phyloP scores from a whole-genome alignment of 2,113 vertebrate genomes.

The Ia io region DNA sequence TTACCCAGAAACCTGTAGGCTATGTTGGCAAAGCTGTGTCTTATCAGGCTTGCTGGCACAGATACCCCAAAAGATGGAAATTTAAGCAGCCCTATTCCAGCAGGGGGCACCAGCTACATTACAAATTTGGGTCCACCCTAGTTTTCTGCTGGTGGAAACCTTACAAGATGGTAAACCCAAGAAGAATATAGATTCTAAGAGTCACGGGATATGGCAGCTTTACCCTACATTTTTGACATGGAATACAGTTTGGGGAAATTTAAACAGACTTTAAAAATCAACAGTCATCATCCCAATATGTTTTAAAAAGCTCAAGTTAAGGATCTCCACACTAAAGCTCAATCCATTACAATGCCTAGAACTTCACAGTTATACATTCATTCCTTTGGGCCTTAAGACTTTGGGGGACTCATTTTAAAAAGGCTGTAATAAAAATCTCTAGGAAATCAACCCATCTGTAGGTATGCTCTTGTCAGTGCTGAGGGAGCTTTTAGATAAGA shows the following conservation, averaged over 20 bases:
- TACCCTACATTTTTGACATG: neutral
- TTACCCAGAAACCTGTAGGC: slow-evolving; percentile 8
- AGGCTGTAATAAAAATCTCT: neutral
- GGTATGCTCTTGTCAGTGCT: neutral
- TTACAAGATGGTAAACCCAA: slow-evolving; percentile 64
- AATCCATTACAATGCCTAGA: neutral
- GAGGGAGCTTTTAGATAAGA: neutral
- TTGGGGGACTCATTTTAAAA: neutral
- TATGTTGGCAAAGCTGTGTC: slow-evolving; percentile 34
- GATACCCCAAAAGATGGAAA: slow-evolving; percentile 34
- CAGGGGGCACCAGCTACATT: slow-evolving; percentile 72
- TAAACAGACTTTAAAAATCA: neutral
- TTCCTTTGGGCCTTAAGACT: neutral
- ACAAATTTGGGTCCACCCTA: slow-evolving; percentile 28
- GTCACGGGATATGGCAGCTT: fast-evolving
- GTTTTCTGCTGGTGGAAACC: neutral
- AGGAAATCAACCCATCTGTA: neutral
- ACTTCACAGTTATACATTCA: neutral
- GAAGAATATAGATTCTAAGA: neutral
- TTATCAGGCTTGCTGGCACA: slow-evolving; percentile 49
- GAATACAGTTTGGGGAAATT: neutral
- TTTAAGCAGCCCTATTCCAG: slow-evolving; percentile 54
- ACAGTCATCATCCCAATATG: neutral
- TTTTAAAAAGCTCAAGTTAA: neutral
- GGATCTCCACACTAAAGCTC: neutral